These are phyloP conservation scores for Poecilia latipinna DNA, from an alignment of 2,113 vertebrate genomes.

Conservation along the genomic window DNA sequence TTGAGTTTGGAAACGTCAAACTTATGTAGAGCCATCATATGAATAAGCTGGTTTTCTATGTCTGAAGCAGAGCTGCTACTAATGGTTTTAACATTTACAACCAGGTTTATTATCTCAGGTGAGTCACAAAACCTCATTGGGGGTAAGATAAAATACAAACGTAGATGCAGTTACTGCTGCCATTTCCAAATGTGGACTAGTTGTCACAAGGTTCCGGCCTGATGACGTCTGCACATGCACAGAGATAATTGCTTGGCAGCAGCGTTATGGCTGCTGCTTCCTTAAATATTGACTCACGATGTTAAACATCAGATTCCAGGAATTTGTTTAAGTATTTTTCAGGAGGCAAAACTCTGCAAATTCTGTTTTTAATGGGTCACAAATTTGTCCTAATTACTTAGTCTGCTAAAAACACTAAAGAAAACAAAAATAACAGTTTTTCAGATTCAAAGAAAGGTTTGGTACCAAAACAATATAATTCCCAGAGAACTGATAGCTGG, in stretches of 20 bases:
- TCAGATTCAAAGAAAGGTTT: too few relatives aligned
- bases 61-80: too few relatives aligned
- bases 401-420: too few relatives aligned
- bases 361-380: neutral
- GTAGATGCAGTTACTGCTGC: neutral
- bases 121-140: neutral
- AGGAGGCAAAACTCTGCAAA: neutral
- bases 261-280: neutral
- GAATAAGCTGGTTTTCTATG: neutral
- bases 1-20: neutral
- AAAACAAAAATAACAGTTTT: too few relatives aligned
- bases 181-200: neutral
- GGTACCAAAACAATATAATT: too few relatives aligned
- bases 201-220: neutral
- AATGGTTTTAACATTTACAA: neutral
- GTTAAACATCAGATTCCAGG: neutral
- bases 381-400: neutral
- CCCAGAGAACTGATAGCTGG: too few relatives aligned
- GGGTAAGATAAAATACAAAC: neutral
- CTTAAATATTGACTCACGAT: neutral
- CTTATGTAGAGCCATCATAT: neutral
- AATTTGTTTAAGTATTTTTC: neutral
- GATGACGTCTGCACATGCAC: neutral
- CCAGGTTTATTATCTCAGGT: neutral
- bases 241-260: neutral